Base-by-base conservation (phyloP, 2,797 vertebrate species). In the Eulemur rubriventer region DNA sequence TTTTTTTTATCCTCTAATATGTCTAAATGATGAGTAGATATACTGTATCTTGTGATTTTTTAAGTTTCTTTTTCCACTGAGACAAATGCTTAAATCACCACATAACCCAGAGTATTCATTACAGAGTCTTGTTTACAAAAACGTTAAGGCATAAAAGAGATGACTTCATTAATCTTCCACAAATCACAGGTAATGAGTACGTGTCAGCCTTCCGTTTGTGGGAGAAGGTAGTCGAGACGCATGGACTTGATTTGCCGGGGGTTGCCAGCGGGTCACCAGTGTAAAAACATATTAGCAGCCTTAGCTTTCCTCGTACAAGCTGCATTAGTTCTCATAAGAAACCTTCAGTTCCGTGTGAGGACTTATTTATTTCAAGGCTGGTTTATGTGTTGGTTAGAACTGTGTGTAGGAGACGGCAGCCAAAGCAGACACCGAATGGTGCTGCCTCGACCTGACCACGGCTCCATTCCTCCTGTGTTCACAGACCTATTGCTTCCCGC, bases 401-500 rank as follows among this genome's bases (percentile, higher is more conserved):
- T 76, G 24, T 33, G 26, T 89, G 89, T 95, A 69, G 48, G 89
- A 96, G 38, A 69, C 57, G 70, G 89, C 79, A 85, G 20, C 69
- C 78, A 52, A 81, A 52, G 16, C n/a, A 35, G 24, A 57, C 67
- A 20, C 73, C 7, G 63, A 80, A 61, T 6, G 1, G 7, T 43
- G 72, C 59, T 86, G 78, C 92, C 63, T 76, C 48, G 20, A 6
- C 80, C 41, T 95, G 57, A 57, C 83, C 59, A 75, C 73, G 81
- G 78, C 89, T 97, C 76, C 95, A 91, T 85, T 85, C 61, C 13
- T 95, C 96, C 38, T 97, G 97, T 96, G 73, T 90, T 98, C 97
- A 91, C 97, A 99, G 99, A 98, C 43, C 96, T 98, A 7, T 12
- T 91, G 46, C 89, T 86, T 79, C 97, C 96, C 94, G 89, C 97